Base-by-base conservation (phyloP, 2,888 invertebrate genomes). In the Stenotaenia linearis region DNA sequence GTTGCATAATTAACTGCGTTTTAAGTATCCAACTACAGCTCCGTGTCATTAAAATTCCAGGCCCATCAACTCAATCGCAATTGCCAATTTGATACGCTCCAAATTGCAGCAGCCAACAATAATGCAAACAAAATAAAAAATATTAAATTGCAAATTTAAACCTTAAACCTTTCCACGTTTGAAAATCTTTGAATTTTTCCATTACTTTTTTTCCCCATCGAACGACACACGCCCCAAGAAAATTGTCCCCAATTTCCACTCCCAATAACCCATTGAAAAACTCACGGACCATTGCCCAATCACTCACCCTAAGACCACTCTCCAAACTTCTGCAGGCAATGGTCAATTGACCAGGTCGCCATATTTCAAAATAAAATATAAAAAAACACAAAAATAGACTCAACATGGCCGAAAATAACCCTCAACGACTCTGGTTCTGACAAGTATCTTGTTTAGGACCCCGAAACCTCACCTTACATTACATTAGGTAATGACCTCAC, bases 311-410 rank as follows among this genome's bases (percentile, higher is more conserved):
- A 32, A 7, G 50, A 18, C 50, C 18, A 18, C 50, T 50, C 50
- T 50, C 50, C 50, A 50, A 50, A 50, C 50, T 69, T 69, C 69
- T 69, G 69, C 69, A 69, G n/a, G 25, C 69, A 69, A 69, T 69
- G 28, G 69, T 23, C 69, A 69, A 69, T 69, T 69, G 69, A 12
- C 69, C 69, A 69, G 28, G 28, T 25, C 69, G 25, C 69, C 69
- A 69, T 69, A 10, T 69, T 28, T 69, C 69, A 69, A 69, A 25
- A 28, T 25, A 69, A 5, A 45, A 12, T 3, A 45, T 4, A n/a
- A 18, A 12, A 12, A 45, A 3, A n/a, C 7, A 45, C 6, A n/a
- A 45, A 12, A 45, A 12, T n/a, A 5, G 45, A n/a, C 45, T 32
- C 32, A 9, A 4, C 9, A 9, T 9, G 9, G 5, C 32, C 32